Percentiles rank a stretch among this genome's conserved stretches.
These are phyloP conservation scores for Peromyscus aztecus DNA, from an alignment of 2,797 vertebrate genomes.

Conservation along the genomic window DNA sequence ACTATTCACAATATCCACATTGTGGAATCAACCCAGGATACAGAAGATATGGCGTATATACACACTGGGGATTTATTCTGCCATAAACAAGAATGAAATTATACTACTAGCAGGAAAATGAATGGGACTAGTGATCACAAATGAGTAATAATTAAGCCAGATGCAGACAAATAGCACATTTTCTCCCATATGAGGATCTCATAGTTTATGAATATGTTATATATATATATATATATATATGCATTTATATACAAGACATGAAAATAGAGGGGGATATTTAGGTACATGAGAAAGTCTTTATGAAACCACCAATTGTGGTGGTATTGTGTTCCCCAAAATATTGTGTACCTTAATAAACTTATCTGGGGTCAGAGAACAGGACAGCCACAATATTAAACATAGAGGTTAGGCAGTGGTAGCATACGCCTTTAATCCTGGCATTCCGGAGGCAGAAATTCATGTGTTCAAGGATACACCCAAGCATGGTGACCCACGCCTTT, in stretches of 20 bases:
- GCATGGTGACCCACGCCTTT: too few species aligned
- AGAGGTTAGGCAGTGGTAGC: too few species aligned
- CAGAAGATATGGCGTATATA: background rate
- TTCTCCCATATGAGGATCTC: background rate
- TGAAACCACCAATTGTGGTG: too few species aligned
- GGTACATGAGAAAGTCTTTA: background rate
- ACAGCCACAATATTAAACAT: too few species aligned
- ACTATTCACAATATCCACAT: background rate
- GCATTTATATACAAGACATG: background rate
- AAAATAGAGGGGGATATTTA: background rate
- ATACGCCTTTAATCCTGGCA: too few species aligned
- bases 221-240: background rate
- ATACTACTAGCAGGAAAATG: background rate
- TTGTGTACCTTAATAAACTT: too few species aligned
- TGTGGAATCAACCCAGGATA: background rate
- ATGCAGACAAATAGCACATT: background rate
- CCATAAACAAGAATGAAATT: background rate
- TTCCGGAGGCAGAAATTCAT: too few species aligned
- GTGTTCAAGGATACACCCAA: too few species aligned
- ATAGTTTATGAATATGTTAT: background rate
- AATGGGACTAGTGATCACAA: background rate
- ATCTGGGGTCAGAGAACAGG: too few species aligned
- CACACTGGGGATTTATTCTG: background rate
- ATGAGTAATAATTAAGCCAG: background rate
- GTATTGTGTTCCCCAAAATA: too few species aligned